A percentile compares a stretch with the other conserved stretches of the same genome.
These are phyloP conservation scores for Mamestra brassicae DNA, from an alignment of 2,888 invertebrate species.

Conservation along the genomic window DNA sequence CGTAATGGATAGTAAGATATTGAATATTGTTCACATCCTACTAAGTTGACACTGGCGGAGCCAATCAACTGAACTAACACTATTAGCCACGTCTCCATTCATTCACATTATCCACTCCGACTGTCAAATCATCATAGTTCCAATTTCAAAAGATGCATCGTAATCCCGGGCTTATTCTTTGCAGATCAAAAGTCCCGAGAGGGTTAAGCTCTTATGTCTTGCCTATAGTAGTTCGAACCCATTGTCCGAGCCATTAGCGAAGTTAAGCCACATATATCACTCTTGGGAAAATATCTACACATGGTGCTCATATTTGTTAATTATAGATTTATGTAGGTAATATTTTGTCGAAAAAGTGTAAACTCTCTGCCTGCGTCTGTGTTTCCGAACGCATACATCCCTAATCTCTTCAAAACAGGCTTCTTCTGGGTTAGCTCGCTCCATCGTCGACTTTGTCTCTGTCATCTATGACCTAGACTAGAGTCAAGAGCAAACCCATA, in stretches of 20 bases:
- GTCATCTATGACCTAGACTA: no score
- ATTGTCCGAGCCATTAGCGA: conserved; percentile 83
- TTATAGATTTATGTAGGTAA: not conserved
- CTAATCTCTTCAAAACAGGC: no score
- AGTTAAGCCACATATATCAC: conserved; percentile 76
- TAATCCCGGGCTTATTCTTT: conserved; percentile 71
- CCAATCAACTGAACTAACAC: conserved; percentile 21
- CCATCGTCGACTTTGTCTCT: no score
- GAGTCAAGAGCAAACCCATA: no score
- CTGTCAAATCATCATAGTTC: conserved; percentile 33
- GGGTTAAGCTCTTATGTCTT: conserved; percentile 76
- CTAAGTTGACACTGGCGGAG: not conserved
- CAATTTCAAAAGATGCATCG: conserved; percentile 50
- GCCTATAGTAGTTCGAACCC: conserved; percentile 77
- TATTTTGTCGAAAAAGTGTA: not conserved
- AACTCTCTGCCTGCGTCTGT: no score
- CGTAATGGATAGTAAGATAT: not conserved
- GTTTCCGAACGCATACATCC: no score
- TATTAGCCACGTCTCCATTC: conserved; percentile 27
- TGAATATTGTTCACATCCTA: not conserved
- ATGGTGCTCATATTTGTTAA: conserved; percentile 8
- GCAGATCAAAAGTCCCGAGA: conserved; percentile 76
- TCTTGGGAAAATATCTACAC: conserved; percentile 63
- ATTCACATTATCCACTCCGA: conserved; percentile 17
- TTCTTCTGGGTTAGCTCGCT: no score